A percentile compares a stretch with the other conserved stretches of the same genome.
phyloP scores from a whole-genome alignment of 2,113 vertebrate species.

The Mus pahari region DNA sequence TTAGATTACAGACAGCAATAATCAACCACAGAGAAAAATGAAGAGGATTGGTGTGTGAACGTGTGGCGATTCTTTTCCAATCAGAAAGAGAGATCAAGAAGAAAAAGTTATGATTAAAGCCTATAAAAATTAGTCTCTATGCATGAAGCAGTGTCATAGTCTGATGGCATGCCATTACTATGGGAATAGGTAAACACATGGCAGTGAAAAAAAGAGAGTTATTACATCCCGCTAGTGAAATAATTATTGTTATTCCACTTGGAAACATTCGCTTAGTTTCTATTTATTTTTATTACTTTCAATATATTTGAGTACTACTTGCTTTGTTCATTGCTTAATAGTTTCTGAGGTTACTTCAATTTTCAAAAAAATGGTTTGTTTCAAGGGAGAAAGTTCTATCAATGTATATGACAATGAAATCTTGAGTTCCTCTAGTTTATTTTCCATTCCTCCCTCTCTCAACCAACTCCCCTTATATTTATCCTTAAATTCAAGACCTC shows the following conservation, averaged over 20 bases:
- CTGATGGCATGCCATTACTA: slow-evolving; percentile 28
- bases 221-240: background rate
- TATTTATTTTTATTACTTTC: background rate
- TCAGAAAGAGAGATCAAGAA: background rate
- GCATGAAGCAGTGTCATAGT: slow-evolving; percentile 13
- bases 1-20: background rate
- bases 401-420: background rate
- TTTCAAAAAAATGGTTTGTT: background rate
- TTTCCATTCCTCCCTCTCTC: background rate
- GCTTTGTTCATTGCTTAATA: background rate
- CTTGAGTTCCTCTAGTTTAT: background rate
- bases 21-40: background rate
- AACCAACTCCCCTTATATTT: background rate
- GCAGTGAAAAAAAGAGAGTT: background rate
- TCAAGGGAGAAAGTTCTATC: background rate
- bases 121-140: slow-evolving; percentile 50
- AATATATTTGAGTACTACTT: background rate
- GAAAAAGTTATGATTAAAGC: background rate
- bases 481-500: background rate
- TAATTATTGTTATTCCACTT: background rate
- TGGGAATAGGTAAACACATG: background rate
- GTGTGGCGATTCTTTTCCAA: background rate
- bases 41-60: background rate
- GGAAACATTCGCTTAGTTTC: background rate
- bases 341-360: background rate